Evolutionary conservation across 2,888 invertebrate genomes (phyloP).

Genomic region (Eupithecia inturbata): DNA sequence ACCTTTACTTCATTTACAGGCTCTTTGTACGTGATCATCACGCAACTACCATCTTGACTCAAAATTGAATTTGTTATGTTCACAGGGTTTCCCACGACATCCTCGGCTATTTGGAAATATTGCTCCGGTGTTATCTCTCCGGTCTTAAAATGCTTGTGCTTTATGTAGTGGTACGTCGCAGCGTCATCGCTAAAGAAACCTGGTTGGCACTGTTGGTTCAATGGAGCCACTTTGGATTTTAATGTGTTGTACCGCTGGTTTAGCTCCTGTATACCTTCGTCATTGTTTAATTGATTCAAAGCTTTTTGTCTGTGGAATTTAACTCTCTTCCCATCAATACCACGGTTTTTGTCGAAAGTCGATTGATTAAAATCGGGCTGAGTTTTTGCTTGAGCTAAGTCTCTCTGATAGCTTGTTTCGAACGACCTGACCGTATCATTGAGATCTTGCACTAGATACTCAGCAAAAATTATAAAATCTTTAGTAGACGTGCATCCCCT

Average conservation of each 20-base stretch:
- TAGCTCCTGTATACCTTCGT: constrained; percentile 1
- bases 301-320: not conserved
- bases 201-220: constrained; percentile 15
- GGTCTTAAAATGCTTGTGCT: constrained; percentile 14
- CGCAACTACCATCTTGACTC: constrained; percentile 25
- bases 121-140: constrained; percentile 19
- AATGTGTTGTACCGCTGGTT: not conserved
- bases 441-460: constrained; percentile 19
- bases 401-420: constrained; percentile 3
- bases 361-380: constrained; percentile 1
- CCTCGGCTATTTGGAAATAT: constrained; percentile 20
- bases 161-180: constrained; percentile 24
- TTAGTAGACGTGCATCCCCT: constrained; percentile 18
- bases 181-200: constrained; percentile 17
- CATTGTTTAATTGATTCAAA: not conserved
- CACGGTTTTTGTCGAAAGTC: not conserved
- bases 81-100: constrained; percentile 15
- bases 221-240: constrained; percentile 10
- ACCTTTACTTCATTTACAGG: constrained; percentile 9
- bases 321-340: not conserved
- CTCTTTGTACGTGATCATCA: constrained; percentile 21
- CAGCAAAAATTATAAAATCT: constrained; percentile 20
- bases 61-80: constrained; percentile 21
- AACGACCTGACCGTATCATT: constrained; percentile 11
- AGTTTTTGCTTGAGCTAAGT: constrained; percentile 1